Percentiles rank a stretch among this genome's conserved stretches.
These are phyloP conservation scores for Butorides virescens DNA, from an alignment of 2,113 vertebrate species.

Conservation along the genomic window DNA sequence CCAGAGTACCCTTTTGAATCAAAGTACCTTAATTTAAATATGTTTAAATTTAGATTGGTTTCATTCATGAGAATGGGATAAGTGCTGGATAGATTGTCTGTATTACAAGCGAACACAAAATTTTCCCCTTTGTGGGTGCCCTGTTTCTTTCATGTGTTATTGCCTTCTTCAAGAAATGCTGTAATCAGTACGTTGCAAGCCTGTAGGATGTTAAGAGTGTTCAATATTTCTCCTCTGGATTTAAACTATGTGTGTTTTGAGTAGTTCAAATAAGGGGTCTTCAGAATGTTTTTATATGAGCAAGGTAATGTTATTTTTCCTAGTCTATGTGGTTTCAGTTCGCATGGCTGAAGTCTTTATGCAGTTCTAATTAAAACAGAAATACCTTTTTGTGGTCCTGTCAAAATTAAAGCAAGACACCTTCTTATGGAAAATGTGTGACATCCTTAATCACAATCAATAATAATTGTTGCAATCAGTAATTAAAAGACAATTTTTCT, in stretches of 20 bases:
- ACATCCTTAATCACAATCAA: not conserved
- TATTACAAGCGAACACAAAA: not conserved
- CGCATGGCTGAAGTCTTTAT: not conserved
- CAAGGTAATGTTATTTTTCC: not conserved
- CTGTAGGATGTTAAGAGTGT: not conserved
- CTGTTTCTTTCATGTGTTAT: not conserved
- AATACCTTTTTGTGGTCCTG: not conserved
- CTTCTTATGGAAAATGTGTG: not conserved
- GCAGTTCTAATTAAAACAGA: not conserved
- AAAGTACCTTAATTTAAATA: not conserved
- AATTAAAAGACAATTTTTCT: conserved; percentile 5
- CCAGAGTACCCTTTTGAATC: not conserved
- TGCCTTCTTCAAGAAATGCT: not conserved
- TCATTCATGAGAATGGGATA: not conserved
- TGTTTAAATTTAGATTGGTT: not conserved
- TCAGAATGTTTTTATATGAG: not conserved
- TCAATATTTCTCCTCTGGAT: not conserved
- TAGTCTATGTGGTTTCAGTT: not conserved
- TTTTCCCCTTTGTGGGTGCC: not conserved
- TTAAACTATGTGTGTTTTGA: not conserved
- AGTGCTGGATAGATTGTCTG: not conserved
- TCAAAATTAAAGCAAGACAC: not conserved
- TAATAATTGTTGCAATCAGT: not conserved
- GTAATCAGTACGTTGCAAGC: not conserved
- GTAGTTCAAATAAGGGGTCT: not conserved